These are phyloP conservation scores for Phengaris alcon DNA, from an alignment of 2,888 invertebrate species.

Conservation along the genomic window DNA sequence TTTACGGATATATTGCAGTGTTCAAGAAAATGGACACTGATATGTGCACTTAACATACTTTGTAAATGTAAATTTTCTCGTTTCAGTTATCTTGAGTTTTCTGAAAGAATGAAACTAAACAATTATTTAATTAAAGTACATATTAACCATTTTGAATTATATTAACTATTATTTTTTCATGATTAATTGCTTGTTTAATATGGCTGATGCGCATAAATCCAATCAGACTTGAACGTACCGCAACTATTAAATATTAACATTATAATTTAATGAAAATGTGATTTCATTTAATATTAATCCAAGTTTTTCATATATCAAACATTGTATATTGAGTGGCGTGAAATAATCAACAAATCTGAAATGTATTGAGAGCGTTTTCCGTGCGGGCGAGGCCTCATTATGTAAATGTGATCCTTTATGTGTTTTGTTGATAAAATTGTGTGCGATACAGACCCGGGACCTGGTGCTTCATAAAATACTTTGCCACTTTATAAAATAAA, in stretches of 20 bases:
- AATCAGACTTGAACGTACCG: not conserved
- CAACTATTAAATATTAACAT: not conserved
- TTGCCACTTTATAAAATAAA: conserved; percentile 29
- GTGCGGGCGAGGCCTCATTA: conserved; percentile 60
- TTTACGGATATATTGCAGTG: conserved; percentile 57
- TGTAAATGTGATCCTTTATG: conserved; percentile 66
- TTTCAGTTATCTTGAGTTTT: not conserved
- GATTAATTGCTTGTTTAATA: too few species aligned
- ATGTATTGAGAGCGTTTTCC: conserved; percentile 53
- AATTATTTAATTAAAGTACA: not conserved
- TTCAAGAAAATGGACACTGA: conserved; percentile 40
- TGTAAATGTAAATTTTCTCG: not conserved
- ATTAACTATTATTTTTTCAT: too few species aligned
- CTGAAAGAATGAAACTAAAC: not conserved
- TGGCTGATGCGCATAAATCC: too few species aligned
- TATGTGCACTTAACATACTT: not conserved
- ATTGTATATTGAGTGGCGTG: conserved; percentile 51
- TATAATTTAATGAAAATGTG: not conserved
- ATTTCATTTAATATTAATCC: conserved; percentile 5
- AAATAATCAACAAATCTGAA: conserved; percentile 68
- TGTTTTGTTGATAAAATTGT: conserved; percentile 67
- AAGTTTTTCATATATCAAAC: conserved; percentile 17
- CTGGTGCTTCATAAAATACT: conserved; percentile 35
- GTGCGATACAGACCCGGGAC: conserved; percentile 38
- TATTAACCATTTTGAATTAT: too few species aligned